Evolutionary conservation across 1,140 invertebrate species (phyloP), one percentile per base, ranked within the genome.

Genomic region (Euglossa dilemma): DNA sequence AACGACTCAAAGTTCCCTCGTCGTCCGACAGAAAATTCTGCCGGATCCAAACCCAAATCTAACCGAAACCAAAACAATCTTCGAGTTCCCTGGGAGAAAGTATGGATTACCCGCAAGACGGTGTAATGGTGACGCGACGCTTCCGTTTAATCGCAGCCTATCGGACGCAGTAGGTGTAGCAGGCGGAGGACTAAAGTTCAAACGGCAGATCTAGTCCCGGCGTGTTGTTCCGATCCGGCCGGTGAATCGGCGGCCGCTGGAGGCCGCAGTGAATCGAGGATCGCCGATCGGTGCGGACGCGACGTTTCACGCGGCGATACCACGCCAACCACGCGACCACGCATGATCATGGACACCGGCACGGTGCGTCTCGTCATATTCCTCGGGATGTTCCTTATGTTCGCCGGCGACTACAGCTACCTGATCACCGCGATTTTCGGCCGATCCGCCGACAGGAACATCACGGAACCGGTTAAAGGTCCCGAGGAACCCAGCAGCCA

Each of bases 331-430:
- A 77, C 61, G n/a, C 63, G 14, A n/a, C 4, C 14, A 45, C 9
- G 7, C 63, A 83, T 83, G 81, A 75, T 28, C 54, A 93, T 93
- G 92, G 93, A 94, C 72, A 94, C 93, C 25, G 89, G 93, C 73
- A 94, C 94, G 2, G 90, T 94, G 36, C 91, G 94, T 9, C 85
- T 94, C n/a, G 91, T 94, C 7, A 94, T 94, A 88, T 92, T 94
- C 76, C 85, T 94, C 43, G 92, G 93, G 23, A 94, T 94, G 93
- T 94, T 94, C 81, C 85, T 94, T n/a, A 86, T 93, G 25, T 94
- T 94, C 74, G 93, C 93, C 80, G 93, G 93, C 43, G 94, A 94
- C 89, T 93, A 94, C 80, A 93, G 80, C 23, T 84, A 90, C 18
- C 70, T 94, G 16, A 90, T 94, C 76, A 85, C 91, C n/a, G 87